Base-by-base conservation (phyloP, 2,888 invertebrate genomes). In the Embidobia sp. region DNA sequence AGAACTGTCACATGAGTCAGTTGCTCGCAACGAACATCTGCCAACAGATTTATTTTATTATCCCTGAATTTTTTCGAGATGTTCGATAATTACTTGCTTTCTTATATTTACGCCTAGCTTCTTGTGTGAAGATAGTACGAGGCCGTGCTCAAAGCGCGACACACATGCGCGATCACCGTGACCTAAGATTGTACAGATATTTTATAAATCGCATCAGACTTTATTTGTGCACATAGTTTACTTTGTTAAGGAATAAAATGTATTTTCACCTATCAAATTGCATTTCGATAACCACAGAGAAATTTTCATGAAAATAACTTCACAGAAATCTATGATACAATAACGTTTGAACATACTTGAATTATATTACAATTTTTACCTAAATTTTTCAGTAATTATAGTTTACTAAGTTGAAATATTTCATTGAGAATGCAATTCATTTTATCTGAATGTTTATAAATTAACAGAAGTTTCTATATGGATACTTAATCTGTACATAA, bases 121-220 rank as follows among this genome's bases (percentile, higher is more conserved):
- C 57, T 57, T 57, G 42, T 44, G 51, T 49, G 44, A 74, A 67
- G 74, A 74, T 67, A 66, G 18, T 48, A 70, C 79, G 70, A 79
- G 79, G 79, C 46, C 73, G 64, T 37, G 53, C 42, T 48, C 35
- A 70, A 72, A 42, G 74, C 72, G 73, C 42, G 79, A 77, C 79
- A 77, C 59, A 70, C 53, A 74, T 77, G 74, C 48, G 70, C 79
- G 53, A 76, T 40, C 51, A 79, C 77, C 79, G 72, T 77, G 66
- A 79, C 77, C 72, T n/a, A 46, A 67, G 79, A 79, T 79, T 51
- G 57, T 55, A 49, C 48, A 63, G 79, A 79, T 76, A 74, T 69
- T 76, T 77, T 67, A 74, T 55, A 61, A 74, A 67, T 51, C 22
- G 53, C 74, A 61, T 67, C 53, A 53, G 53, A 53, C 29, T 61